Evolutionary conservation across 2,888 invertebrate species (phyloP).

Genomic region (Carpatolechia fugitivella): DNA sequence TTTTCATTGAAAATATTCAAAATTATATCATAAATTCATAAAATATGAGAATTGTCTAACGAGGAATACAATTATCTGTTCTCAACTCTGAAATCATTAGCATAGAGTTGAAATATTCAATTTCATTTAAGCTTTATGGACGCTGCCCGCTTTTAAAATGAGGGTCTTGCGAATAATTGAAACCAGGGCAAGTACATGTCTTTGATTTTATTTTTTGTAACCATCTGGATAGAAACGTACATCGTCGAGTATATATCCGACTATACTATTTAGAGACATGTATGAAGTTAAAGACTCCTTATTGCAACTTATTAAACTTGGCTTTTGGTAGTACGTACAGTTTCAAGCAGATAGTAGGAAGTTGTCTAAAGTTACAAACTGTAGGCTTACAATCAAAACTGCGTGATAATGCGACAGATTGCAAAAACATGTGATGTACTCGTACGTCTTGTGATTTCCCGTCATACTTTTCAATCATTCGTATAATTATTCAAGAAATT

Average conservation of each 20-base stretch:
- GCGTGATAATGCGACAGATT: too few relatives aligned
- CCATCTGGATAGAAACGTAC: constrained; percentile 61
- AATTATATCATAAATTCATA: constrained; percentile 15
- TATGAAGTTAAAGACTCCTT: constrained; percentile 36
- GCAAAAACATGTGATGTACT: too few relatives aligned
- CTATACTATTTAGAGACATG: constrained; percentile 51
- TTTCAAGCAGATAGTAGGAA: too few relatives aligned
- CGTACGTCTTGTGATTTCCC: too few relatives aligned
- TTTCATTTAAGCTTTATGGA: constrained; percentile 33
- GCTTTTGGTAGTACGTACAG: too few relatives aligned
- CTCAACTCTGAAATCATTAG: constrained; percentile 39
- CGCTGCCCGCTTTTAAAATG: constrained; percentile 28
- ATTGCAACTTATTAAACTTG: constrained; percentile 40
- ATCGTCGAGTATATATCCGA: constrained; percentile 50
- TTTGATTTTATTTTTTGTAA: constrained; percentile 65
- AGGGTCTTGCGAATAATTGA: constrained; percentile 41
- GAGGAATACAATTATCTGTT: constrained; percentile 42
- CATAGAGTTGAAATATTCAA: constrained; percentile 47
- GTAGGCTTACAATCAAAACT: too few relatives aligned
- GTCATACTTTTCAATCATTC: too few relatives aligned
- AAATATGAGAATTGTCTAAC: constrained; percentile 28
- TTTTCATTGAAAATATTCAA: constrained; percentile 7
- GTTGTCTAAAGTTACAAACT: too few relatives aligned
- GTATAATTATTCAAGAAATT: too few relatives aligned
- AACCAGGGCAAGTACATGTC: constrained; percentile 41